Evolutionary conservation across 2,113 vertebrate species (phyloP).

Genomic region (Raja brachyura): DNA sequence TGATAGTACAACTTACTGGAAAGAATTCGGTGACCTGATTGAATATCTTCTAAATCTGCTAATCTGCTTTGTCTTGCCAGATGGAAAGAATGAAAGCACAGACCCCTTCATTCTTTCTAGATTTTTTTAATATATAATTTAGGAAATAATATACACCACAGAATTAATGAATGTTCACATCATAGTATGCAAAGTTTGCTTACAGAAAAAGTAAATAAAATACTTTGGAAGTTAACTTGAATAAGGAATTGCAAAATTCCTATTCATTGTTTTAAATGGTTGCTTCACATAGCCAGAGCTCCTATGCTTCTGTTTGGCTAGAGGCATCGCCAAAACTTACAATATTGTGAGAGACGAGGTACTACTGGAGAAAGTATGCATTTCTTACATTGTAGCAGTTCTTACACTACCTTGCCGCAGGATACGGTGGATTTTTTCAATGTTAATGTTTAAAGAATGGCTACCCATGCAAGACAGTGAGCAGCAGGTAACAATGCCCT

Average conservation of each 20-base stretch:
- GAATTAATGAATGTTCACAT: background rate
- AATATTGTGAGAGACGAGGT: background rate
- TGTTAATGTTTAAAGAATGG: background rate
- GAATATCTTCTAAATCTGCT: slow-evolving; percentile 37
- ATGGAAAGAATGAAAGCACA: background rate
- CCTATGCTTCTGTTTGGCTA: background rate
- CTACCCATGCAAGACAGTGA: background rate
- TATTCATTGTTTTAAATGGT: background rate
- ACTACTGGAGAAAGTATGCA: background rate
- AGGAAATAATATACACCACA: background rate
- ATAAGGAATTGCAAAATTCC: background rate
- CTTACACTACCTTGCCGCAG: background rate
- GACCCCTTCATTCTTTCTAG: background rate
- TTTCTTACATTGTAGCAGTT: background rate
- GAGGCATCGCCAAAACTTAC: background rate
- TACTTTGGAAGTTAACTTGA: background rate
- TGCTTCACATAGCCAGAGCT: background rate
- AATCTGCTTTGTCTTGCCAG: slow-evolving; percentile 9
- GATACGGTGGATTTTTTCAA: background rate
- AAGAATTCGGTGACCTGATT: slow-evolving; percentile 39
- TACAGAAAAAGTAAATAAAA: background rate
- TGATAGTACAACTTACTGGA: slow-evolving; percentile 10
- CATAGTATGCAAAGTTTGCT: background rate
- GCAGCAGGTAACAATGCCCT: background rate
- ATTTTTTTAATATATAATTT: background rate